phyloP scores from a whole-genome alignment of 2,888 invertebrate species.

The Melinopterus prodromus region DNA sequence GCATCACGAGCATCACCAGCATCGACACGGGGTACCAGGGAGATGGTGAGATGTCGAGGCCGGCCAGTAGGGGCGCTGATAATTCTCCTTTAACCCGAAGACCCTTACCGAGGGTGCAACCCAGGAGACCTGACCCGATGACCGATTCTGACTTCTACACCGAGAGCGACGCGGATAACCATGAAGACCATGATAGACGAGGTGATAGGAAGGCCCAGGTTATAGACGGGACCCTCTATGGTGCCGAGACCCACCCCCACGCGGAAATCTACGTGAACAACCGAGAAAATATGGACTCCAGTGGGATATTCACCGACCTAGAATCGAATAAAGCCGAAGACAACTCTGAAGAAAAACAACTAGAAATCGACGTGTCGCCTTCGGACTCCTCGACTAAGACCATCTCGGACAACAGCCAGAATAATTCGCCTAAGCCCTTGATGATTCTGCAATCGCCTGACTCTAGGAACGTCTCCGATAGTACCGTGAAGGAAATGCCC shows the following conservation, averaged over 20 bases:
- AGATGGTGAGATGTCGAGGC: constrained; percentile 88
- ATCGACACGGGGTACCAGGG: constrained; percentile 95
- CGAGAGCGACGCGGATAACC: constrained; percentile 88
- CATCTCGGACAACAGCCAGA: constrained; percentile 65
- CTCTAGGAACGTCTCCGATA: constrained; percentile 40
- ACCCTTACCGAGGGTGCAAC: constrained; percentile 63
- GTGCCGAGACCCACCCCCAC: constrained; percentile 66
- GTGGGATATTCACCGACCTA: constrained; percentile 87
- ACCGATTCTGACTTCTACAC: constrained; percentile 93
- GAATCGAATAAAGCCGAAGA: constrained; percentile 68
- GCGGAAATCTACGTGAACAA: constrained; percentile 64
- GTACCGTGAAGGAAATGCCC: constrained; percentile 42
- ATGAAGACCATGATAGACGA: constrained; percentile 72
- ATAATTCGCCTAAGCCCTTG: constrained; percentile 44
- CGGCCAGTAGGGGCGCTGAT: constrained; percentile 83
- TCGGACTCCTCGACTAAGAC: constrained; percentile 68
- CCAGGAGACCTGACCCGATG: constrained; percentile 82
- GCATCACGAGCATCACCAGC: constrained; percentile 90
- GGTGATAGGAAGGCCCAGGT: constrained; percentile 81
- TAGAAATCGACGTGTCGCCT: constrained; percentile 66
- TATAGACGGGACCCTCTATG: constrained; percentile 90
- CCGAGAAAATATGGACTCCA: constrained; percentile 87
- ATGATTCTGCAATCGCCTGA: constrained; percentile 34
- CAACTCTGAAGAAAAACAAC: constrained; percentile 43
- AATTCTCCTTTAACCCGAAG: constrained; percentile 70